Percentiles rank a stretch among this genome's conserved stretches.
Conservation (phyloP, 2,888 invertebrate species). For the Zele albiditarsus region DNA sequence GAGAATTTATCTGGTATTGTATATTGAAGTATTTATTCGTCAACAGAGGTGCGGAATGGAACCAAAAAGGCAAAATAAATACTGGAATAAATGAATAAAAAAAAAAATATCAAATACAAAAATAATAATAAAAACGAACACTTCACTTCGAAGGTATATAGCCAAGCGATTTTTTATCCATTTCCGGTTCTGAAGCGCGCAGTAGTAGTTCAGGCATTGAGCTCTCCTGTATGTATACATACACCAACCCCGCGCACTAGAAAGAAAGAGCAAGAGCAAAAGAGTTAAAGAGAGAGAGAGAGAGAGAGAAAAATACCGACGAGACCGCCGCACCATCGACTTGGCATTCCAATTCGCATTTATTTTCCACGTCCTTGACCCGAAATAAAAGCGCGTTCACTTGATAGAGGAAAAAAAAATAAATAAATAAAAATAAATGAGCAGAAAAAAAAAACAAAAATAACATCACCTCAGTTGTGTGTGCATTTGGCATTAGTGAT, state of each 20-base stretch:
- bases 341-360: slow-evolving; percentile 44
- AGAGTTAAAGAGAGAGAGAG: not conserved
- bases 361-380: slow-evolving; percentile 51
- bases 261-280: slow-evolving; percentile 32
- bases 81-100: not conserved
- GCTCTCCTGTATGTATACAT: slow-evolving; percentile 36
- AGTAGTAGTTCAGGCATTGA: slow-evolving; percentile 44
- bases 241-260: slow-evolving; percentile 14
- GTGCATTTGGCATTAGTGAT: not conserved
- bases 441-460: not conserved
- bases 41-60: not conserved
- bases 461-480: not conserved
- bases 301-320: not conserved
- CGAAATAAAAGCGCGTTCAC: slow-evolving; percentile 44
- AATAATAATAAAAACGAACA: slow-evolving; percentile 18
- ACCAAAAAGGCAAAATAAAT: slow-evolving; percentile 5
- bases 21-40: not conserved
- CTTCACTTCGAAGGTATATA: slow-evolving; percentile 17
- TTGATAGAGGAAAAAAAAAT: slow-evolving; percentile 24
- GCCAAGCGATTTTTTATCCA: slow-evolving; percentile 34
- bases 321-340: slow-evolving; percentile 28
- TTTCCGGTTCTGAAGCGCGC: slow-evolving; percentile 39
- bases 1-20: slow-evolving; percentile 6
- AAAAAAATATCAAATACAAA: not conserved
- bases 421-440: not conserved